A percentile compares a stretch with the other conserved stretches of the same genome.
phyloP scores from a whole-genome alignment of 2,888 invertebrate genomes.

The Periphyllus acericola region DNA sequence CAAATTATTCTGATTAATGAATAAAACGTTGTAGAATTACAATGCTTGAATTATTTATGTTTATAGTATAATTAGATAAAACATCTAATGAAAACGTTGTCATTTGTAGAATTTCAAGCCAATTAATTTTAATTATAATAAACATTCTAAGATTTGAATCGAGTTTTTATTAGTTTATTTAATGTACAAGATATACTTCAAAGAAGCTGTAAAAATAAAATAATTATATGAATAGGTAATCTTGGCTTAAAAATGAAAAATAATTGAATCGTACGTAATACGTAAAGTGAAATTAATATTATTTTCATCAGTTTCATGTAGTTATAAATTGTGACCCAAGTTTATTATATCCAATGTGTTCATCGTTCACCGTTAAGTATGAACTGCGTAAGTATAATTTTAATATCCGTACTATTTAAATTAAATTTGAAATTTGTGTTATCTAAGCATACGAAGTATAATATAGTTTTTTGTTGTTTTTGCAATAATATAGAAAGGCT shows the following conservation, averaged over 20 bases:
- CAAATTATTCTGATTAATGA: background rate
- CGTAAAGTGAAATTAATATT: no score
- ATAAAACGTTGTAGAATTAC: background rate
- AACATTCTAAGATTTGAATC: background rate
- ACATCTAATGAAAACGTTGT: background rate
- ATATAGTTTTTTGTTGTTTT: no score
- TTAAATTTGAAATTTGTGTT: no score
- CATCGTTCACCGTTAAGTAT: no score
- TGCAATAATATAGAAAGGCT: no score
- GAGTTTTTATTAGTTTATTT: background rate
- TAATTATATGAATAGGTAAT: background rate
- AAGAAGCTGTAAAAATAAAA: background rate
- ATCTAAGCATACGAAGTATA: no score
- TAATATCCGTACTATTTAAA: no score
- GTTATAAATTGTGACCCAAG: no score
- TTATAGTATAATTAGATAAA: background rate
- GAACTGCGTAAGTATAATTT: no score
- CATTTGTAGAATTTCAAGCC: background rate
- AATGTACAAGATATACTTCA: background rate
- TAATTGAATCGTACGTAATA: background rate
- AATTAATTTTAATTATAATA: background rate
- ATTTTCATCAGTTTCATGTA: no score
- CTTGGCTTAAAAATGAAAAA: background rate
- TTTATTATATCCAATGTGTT: no score
- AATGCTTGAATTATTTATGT: background rate